phyloP scores from a whole-genome alignment of 2,888 invertebrate genomes.

The Orchesellides sinensis region DNA sequence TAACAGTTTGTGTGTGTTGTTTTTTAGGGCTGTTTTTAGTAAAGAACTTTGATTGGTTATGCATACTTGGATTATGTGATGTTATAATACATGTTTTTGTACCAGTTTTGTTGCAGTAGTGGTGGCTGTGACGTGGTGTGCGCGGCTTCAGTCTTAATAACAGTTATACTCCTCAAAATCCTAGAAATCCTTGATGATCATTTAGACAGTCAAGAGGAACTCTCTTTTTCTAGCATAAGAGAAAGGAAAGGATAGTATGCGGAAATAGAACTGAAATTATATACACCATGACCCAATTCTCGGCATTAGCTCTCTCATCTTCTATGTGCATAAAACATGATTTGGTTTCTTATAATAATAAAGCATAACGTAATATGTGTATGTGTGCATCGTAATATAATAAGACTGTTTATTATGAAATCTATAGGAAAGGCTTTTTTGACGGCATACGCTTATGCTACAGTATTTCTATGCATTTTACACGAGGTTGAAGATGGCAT shows the following conservation, averaged over 20 bases:
- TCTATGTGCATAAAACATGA: not conserved
- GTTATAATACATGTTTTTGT: not conserved
- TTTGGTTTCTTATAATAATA: not conserved
- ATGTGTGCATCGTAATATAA: conserved; percentile 6
- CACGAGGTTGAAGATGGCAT: not conserved
- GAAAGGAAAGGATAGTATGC: conserved; percentile 61
- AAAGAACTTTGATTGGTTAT: not conserved
- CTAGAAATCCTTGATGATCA: conserved; percentile 44
- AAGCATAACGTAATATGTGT: not conserved
- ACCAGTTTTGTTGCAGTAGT: conserved; percentile 26
- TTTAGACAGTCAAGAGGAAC: conserved; percentile 7
- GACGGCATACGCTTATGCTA: conserved; percentile 7
- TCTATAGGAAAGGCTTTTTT: not conserved
- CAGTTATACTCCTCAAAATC: conserved; percentile 30
- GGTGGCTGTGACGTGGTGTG: not conserved
- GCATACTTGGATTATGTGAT: not conserved
- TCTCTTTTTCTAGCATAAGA: conserved; percentile 8
- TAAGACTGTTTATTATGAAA: not conserved
- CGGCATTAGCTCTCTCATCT: conserved; percentile 42
- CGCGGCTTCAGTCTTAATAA: conserved; percentile 14
- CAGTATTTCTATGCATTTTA: not conserved
- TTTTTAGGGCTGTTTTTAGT: not conserved
- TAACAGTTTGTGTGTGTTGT: not conserved
- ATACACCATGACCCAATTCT: conserved; percentile 64
- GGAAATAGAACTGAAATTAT: conserved; percentile 65